Base-by-base conservation (phyloP, 2,113 vertebrate genomes). In the Microtus richardsoni region DNA sequence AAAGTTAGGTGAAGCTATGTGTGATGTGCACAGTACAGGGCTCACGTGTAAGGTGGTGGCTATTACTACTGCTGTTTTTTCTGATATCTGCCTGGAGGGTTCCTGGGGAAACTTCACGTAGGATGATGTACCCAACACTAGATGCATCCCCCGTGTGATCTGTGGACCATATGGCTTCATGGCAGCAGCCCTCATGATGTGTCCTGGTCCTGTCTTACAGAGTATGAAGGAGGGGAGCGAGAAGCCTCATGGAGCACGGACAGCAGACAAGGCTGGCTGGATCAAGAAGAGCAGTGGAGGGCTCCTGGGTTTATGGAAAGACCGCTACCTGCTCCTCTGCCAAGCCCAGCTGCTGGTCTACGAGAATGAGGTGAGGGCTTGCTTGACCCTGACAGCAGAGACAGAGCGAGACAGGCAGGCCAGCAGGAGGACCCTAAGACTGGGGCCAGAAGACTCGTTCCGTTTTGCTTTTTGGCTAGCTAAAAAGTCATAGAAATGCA, bases 261-360 rank as follows among this genome's bases (percentile, higher is more conserved):
- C 95, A 0, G 97, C 97, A 9, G 99, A 99, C 92, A 99, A 99
- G 96, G 98, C 99, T 0, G 99, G 99, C 95, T 99, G 99, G 99
- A 95, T 99, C 97, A 99, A 99, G 98, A 99, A 99, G 97, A 99
- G 98, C 97, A 98, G 99, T 0, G 99, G 99, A 6, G 99, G 98
- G 19, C 94, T 99, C 78, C 93, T 99, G 97, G 98, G 98, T 2
- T 97, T 98, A 97, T 99, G 99, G 98, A 99, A 99, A 97, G 99
- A 99, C 89, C 99, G 99, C n/a, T 99, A 99, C 97, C 96, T 99
- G 97, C 99, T 98, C 28, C 98, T 99, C 96, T 98, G 98, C 90
- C 99, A 98, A 96, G 99, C 99, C 0, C 99, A 99, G 97, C 97
- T 99, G 0, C 96, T 98, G 64, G 98, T 99, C 95, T 99, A 98